Base-by-base conservation (phyloP, 2,888 invertebrate species). In the Coenonympha glycerion region DNA sequence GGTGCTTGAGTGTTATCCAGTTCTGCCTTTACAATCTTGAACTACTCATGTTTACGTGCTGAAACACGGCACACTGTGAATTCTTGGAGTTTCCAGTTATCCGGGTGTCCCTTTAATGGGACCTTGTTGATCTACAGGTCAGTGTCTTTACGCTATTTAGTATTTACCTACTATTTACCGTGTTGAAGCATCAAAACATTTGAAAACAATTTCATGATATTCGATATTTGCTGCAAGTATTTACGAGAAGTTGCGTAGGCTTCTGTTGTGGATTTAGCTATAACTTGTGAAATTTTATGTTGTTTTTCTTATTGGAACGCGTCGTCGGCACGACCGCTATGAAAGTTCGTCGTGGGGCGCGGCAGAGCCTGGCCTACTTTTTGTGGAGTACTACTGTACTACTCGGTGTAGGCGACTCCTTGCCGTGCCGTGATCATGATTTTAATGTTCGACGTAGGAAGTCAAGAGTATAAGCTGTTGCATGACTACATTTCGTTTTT, bases 71-170 rank as follows among this genome's bases (percentile, higher is more conserved):
- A 70, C 62, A 65, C 62, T 65, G 65, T 66, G 61, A 63, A 60
- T 65, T 63, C 63, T 60, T 65, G 60, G 68, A 67, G 67, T 72
- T 69, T 69, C 68, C 68, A 68, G 76, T 68, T 68, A 68, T 67
- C 69, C 66, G 68, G 71, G 67, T 77, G 64, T 70, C 69, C 73
- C 71, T 77, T 85, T 84, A 79, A 86, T 86, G 86, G 84, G 86
- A 85, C 82, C 77, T 85, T 83, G 83, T 76, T 86, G 76, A 83
- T 73, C 69, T 72, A 74, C 76, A 85, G 85, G 85, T 85, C 68
- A 69, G 76, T 40, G 11, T 21, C 19, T 28, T 34, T 46, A 21
- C 3, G 6, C 11, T 48, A 30, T 15, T 30, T n/a, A n/a, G n/a
- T n/a, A 30, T 13, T 9, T 13, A 9, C 22, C 2, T 37, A n/a